Percentiles rank a stretch among this genome's conserved stretches.
Evolutionary conservation across 2,888 invertebrate genomes (phyloP).

Genomic region (Acronicta aceris): DNA sequence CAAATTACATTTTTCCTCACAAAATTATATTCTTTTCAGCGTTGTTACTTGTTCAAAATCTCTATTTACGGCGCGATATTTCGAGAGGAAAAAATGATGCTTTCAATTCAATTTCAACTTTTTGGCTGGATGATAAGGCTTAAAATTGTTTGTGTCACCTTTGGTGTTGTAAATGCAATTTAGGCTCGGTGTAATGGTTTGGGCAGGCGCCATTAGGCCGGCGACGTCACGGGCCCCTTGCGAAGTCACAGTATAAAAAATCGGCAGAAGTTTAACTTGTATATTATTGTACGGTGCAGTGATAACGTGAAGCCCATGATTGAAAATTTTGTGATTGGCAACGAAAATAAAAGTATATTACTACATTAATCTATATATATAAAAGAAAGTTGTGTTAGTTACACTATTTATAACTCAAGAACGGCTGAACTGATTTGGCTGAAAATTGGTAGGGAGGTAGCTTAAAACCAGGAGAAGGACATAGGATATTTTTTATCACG

Average conservation of each 20-base stretch:
- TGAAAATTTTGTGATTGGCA: no score
- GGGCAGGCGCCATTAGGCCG: conserved; percentile 53
- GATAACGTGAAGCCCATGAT: no score
- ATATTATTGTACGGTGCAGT: no score
- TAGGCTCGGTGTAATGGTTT: conserved; percentile 54
- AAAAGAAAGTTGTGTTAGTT: no score
- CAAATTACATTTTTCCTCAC: conserved; percentile 15
- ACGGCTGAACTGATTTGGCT: no score
- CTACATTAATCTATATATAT: no score
- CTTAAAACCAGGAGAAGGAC: no score
- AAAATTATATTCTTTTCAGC: conserved; percentile 49
- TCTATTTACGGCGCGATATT: conserved; percentile 46
- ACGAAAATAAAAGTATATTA: no score
- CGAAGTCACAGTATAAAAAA: neutral
- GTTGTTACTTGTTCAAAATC: conserved; percentile 53
- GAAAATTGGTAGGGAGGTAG: no score
- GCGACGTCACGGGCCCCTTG: conserved; percentile 51
- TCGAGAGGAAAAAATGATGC: conserved; percentile 25
- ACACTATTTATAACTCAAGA: no score
- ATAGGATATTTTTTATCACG: no score
- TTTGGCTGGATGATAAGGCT: conserved; percentile 12
- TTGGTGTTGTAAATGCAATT: conserved; percentile 54
- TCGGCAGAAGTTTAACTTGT: conserved; percentile 17
- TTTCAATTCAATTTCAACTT: conserved; percentile 8
- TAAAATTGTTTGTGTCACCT: conserved; percentile 19